These are phyloP conservation scores for Sebastes iracundus DNA, from an alignment of 2,797 vertebrate genomes.

Conservation along the genomic window DNA sequence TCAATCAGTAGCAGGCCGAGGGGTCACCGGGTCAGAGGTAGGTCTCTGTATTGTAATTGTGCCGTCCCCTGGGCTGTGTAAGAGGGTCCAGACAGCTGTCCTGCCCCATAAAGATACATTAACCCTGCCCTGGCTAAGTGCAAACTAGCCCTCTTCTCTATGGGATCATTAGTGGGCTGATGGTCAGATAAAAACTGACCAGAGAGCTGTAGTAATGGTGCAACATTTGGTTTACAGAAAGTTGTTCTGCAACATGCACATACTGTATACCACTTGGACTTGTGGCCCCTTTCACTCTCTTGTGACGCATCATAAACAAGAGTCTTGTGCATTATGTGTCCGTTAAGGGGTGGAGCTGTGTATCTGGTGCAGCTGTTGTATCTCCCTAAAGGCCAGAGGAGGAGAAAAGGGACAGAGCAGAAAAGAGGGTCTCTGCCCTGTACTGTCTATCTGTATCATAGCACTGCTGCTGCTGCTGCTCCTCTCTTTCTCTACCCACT, in stretches of 20 bases:
- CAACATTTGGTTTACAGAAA: not conserved
- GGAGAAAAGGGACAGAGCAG: conserved; percentile 42
- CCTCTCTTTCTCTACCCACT: conserved; percentile 60
- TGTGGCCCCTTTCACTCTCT: not conserved
- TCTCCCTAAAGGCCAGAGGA: conserved; percentile 51
- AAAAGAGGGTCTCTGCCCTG: conserved; percentile 49
- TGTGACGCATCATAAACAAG: not conserved
- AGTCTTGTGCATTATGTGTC: conserved; percentile 21
- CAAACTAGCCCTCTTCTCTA: conserved; percentile 22
- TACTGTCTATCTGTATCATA: conserved; percentile 28
- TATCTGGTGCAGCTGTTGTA: conserved; percentile 68
- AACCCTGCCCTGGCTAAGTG: conserved; percentile 47
- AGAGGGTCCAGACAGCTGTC: conserved; percentile 69
- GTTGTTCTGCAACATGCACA: not conserved
- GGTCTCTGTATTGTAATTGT: conserved; percentile 64
- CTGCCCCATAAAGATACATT: conserved; percentile 61
- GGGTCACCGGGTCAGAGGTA: conserved; percentile 66
- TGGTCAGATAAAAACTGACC: not conserved
- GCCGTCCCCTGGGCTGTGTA: conserved; percentile 68
- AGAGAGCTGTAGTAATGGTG: not conserved
- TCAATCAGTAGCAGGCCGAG: conserved; percentile 64
- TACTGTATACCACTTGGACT: not conserved
- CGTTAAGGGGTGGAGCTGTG: conserved; percentile 23
- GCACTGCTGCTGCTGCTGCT: conserved; percentile 40
- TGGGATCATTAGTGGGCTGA: not conserved